Percentiles rank a stretch among this genome's conserved stretches.
Conservation (phyloP, 2,888 invertebrate genomes). For the Drosophila mimica region DNA sequence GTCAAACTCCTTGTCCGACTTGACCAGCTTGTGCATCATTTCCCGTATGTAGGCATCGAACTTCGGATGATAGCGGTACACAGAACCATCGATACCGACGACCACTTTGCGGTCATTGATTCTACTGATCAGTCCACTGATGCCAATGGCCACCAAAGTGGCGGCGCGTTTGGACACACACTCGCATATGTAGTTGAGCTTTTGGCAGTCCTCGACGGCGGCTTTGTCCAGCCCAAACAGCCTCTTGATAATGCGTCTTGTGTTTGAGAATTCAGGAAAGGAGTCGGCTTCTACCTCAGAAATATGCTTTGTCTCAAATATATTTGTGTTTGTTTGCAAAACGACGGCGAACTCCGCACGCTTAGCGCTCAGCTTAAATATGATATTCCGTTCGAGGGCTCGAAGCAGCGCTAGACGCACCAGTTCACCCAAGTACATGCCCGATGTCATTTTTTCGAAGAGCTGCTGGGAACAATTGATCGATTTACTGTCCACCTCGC, state of each 20-base stretch:
- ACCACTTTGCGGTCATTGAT: slow-evolving; percentile 94
- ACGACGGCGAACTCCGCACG: slow-evolving; percentile 51
- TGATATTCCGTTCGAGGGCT: slow-evolving; percentile 89
- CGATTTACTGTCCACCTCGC: slow-evolving; percentile 91
- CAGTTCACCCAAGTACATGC: slow-evolving; percentile 99
- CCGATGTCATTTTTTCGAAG: slow-evolving; percentile 99
- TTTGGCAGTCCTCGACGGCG: slow-evolving; percentile 94
- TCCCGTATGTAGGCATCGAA: slow-evolving; percentile 97
- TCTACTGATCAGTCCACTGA: slow-evolving; percentile 94
- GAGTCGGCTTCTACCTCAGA: slow-evolving; percentile 97
- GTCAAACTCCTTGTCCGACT: slow-evolving; percentile 92
- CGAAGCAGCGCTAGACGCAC: slow-evolving; percentile 93
- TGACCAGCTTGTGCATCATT: slow-evolving; percentile 91
- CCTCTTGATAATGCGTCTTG: slow-evolving; percentile 92
- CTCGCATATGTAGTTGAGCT: slow-evolving; percentile 95
- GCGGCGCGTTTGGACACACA: slow-evolving; percentile 96
- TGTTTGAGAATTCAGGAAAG: slow-evolving; percentile 91
- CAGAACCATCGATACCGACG: slow-evolving; percentile 98
- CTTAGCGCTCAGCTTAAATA: slow-evolving; percentile 64
- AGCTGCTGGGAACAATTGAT: slow-evolving; percentile 93
- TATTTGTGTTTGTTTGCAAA: slow-evolving; percentile 86
- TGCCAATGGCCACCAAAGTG: slow-evolving; percentile 94
- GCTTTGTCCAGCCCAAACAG: slow-evolving; percentile 87
- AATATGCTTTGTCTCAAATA: slow-evolving; percentile 97
- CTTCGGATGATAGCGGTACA: slow-evolving; percentile 97